Evolutionary conservation across 2,113 vertebrate genomes (phyloP).

Genomic region (Sminthopsis crassicaudata): DNA sequence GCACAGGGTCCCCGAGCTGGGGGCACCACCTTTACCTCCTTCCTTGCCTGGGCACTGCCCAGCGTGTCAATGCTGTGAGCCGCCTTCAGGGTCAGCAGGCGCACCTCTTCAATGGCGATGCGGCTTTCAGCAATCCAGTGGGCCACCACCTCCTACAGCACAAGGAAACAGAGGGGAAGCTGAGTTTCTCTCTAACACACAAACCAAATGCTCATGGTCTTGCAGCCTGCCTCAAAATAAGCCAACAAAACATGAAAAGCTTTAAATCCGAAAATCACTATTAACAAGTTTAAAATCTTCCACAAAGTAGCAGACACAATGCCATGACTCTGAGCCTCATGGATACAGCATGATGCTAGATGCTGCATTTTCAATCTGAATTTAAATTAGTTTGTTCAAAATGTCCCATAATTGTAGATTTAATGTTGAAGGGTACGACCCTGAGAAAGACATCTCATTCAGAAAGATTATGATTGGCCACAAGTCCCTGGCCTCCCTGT

Average conservation of each 20-base stretch:
- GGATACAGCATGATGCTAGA: neutral
- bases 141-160: slow-evolving; percentile 91
- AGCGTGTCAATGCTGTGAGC: slow-evolving; percentile 87
- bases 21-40: slow-evolving; percentile 86
- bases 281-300: neutral
- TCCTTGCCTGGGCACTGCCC: slow-evolving; percentile 88
- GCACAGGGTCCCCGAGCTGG: neutral
- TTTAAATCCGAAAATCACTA: neutral
- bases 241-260: neutral
- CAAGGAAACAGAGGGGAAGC: neutral
- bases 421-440: neutral
- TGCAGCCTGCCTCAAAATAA: neutral
- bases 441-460: neutral
- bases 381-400: neutral
- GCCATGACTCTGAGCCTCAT: neutral
- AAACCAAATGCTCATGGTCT: rapidly evolving
- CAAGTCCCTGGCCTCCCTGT: too few species aligned
- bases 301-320: neutral
- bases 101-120: slow-evolving; percentile 92
- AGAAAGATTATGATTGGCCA: too few species aligned
- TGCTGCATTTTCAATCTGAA: neutral
- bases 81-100: slow-evolving; percentile 90
- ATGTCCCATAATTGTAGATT: neutral
- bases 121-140: slow-evolving; percentile 96
- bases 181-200: neutral